Conservation (phyloP, 2,888 invertebrate genomes). For the Pelosia muscerda region DNA sequence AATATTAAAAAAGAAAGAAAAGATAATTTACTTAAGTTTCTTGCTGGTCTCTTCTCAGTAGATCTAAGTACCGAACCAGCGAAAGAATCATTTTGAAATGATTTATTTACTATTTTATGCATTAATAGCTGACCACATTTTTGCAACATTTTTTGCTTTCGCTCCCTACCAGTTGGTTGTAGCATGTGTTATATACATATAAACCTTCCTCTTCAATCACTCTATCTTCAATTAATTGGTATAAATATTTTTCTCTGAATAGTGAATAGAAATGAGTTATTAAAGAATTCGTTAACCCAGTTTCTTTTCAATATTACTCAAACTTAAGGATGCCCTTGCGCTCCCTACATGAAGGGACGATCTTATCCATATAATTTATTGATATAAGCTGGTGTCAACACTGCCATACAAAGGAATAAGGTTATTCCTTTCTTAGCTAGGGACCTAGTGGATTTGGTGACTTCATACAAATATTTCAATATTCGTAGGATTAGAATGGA, state of each 20-base stretch:
- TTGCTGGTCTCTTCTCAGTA: too few species aligned
- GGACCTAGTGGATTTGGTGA: background rate
- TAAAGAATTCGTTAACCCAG: background rate
- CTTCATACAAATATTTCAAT: background rate
- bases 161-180: too few species aligned
- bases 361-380: background rate
- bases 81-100: too few species aligned
- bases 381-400: slow-evolving; percentile 1
- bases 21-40: too few species aligned
- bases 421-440: background rate
- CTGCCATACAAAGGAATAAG: background rate
- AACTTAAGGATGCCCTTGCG: background rate
- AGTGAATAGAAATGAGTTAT: background rate
- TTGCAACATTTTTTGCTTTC: too few species aligned
- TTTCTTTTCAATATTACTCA: slow-evolving; percentile 1
- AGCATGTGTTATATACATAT: too few species aligned
- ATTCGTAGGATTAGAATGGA: background rate
- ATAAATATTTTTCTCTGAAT: background rate
- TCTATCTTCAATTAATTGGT: background rate
- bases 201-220: too few species aligned
- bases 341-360: background rate
- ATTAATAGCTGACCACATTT: too few species aligned
- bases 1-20: too few species aligned
- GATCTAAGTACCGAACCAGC: too few species aligned
- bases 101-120: too few species aligned